Evolutionary conservation across 2,797 vertebrate species (phyloP), one percentile per base, ranked within the genome.

Genomic region (Lepus townsendii): DNA sequence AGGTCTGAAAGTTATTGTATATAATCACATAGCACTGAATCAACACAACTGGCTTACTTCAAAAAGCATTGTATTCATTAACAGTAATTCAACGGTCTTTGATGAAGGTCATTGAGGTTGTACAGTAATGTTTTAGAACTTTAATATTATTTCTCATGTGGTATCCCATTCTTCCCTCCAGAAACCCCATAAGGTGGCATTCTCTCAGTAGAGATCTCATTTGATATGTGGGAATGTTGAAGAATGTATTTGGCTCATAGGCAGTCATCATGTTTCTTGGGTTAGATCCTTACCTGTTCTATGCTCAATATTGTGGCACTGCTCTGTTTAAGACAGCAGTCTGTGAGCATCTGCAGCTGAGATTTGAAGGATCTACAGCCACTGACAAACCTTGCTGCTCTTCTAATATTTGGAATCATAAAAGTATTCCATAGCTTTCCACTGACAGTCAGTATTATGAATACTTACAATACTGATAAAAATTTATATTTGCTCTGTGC

Each of bases 401-500:
- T 93, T 80, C 62, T 73, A 96, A 90, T 86, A 86, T 35, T 95
- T 0, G 78, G 0, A 92, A 92, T 89, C 22, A 57, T 97, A 26
- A 97, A 89, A 95, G 50, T 16, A 30, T 57, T 92, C 72, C 82
- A 72, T 93, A 94, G 95, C 88, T 79, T 88, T 92, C 91, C 87
- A 91, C 88, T 95, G 94, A 96, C 92, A 96, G 96, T 98, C 96
- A 93, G 95, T 92, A 96, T 90, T 77, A 94, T 1, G 42, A 98
- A 96, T 94, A 89, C 93, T 98, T 94, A 97, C 96, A 93, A 94
- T 92, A 95, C 97, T 96, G 98, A 98, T 97, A 97, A 97, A 97
- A 97, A 97, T 97, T 98, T 98, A 97, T 97, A 96, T 98, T 97
- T 98, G 97, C 96, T 97, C 96, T 97, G 97, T 57, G 97, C 92